Evolutionary conservation across 2,797 vertebrate genomes (phyloP), one percentile per base, ranked within the genome.

Genomic region (Podarcis lilfordi): DNA sequence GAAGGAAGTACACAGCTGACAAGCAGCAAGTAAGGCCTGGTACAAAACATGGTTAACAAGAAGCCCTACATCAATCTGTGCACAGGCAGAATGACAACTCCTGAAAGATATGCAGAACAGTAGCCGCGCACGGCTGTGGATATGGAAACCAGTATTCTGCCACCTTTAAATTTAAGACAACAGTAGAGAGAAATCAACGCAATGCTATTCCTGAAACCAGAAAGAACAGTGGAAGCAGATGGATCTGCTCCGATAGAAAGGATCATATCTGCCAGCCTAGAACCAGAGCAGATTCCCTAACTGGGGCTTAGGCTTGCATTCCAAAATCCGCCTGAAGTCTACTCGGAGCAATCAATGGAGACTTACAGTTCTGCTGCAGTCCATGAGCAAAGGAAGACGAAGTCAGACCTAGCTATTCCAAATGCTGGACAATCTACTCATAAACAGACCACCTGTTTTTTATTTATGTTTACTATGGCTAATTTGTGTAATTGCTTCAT

Each of bases 401-500:
- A 87, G 69, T 91, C 91, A 94, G 93, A 92, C 89, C 90, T 71
- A 50, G 68, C 88, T 77, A 80, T 89, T 59, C 82, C 83, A 89
- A 87, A 91, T 88, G 75, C 61, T 91, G 87, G 45, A 3, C 87
- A 72, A 23, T 3, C 89, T 89, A 87, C 11, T 15, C n/a, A 61
- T 32, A 75, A 64, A 59, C 0, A 88, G 89, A 82, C 64, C 86
- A 17, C 43, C 88, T 85, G 83, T 90, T 10, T 92, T 77, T 91
- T 82, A 80, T 84, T 81, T 90, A 17, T 17, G 8, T 74, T 23
- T 64, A 64, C 71, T 91, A 86, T 29, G 88, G 91, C 92, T 88
- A 91, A 91, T 94, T 80, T 94, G 95, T 94, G 90, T 92, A 90
- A 87, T 87, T 88, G 91, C 80, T 79, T 79, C 59, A 32, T 76